Conservation (phyloP, 2,113 vertebrate species). For the Zapus hudsonius region DNA sequence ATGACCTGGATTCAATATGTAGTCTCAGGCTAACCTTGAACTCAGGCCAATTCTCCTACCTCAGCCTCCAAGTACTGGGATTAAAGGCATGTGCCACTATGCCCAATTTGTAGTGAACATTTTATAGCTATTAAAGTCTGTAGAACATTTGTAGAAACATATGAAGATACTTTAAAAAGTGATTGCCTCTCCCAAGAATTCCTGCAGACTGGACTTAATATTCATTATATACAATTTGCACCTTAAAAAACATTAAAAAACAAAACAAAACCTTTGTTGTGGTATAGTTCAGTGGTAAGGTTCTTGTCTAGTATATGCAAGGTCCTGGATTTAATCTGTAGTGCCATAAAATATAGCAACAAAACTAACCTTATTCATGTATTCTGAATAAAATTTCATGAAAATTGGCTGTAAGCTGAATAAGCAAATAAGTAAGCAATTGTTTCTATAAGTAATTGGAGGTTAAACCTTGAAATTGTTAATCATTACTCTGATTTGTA, state of each 20-base stretch:
- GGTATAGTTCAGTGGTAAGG: not conserved
- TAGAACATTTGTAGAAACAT: not conserved
- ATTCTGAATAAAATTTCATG: not conserved
- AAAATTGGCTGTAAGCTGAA: not conserved
- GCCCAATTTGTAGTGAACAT: not conserved
- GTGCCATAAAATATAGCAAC: not conserved
- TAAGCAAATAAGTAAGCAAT: slow-evolving; percentile 39
- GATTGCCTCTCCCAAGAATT: not conserved
- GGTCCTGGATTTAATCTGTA: not conserved
- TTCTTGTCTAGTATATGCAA: not conserved
- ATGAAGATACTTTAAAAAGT: not conserved
- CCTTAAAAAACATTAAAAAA: not conserved
- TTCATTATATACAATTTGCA: not conserved
- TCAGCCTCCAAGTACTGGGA: too few relatives aligned
- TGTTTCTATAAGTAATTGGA: not conserved
- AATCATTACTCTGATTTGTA: slow-evolving; percentile 13
- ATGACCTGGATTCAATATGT: too few relatives aligned
- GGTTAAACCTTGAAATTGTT: slow-evolving; percentile 16
- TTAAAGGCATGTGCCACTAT: too few relatives aligned
- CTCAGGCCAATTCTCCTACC: too few relatives aligned
- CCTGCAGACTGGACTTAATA: not conserved
- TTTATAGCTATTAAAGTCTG: not conserved
- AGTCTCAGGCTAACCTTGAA: too few relatives aligned
- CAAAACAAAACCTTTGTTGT: too few relatives aligned
- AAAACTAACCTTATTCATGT: not conserved